Conservation (phyloP, 2,888 invertebrate species). For the Drosophila sordidula region DNA sequence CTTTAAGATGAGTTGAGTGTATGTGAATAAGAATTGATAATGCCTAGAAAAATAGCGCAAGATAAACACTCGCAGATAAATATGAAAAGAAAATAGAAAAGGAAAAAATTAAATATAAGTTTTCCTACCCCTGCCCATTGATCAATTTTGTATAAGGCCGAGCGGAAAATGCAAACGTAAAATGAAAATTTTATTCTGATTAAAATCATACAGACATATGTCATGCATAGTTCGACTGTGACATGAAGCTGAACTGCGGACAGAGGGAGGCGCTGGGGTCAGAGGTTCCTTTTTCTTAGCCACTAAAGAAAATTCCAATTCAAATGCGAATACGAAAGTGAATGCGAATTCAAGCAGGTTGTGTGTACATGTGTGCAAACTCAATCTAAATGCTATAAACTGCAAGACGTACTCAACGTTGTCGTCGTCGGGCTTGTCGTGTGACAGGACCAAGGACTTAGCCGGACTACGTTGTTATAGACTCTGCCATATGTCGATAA, state of each 20-base stretch:
- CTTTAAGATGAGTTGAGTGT: constrained; percentile 40
- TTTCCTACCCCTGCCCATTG: constrained; percentile 7
- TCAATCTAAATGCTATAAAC: constrained; percentile 77
- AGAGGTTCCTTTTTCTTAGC: constrained; percentile 49
- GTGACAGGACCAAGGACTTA: constrained; percentile 41
- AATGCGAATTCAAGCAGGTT: constrained; percentile 53
- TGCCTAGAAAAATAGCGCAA: constrained; percentile 14
- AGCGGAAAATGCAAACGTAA: constrained; percentile 25
- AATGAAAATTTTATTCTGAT: constrained; percentile 71
- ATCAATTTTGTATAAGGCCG: constrained; percentile 25
- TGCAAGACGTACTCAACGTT: constrained; percentile 66
- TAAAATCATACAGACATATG: constrained; percentile 67
- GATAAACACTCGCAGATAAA: constrained; percentile 17
- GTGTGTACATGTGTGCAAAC: constrained; percentile 66
- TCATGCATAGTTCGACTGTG: constrained; percentile 33
- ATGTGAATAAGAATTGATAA: constrained; percentile 21
- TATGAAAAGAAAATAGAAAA: neutral
- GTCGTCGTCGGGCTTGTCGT: constrained; percentile 35
- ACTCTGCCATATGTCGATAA: constrained; percentile 66
- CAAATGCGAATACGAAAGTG: constrained; percentile 46
- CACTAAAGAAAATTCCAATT: constrained; percentile 72
- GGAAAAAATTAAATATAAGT: constrained; percentile 18
- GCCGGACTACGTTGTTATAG: constrained; percentile 45
- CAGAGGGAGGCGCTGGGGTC: constrained; percentile 10
- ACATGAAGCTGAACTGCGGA: constrained; percentile 13